phyloP scores from a whole-genome alignment of 35 echinoderm and acorn worm genomes.

The Apostichopus japonicus region DNA sequence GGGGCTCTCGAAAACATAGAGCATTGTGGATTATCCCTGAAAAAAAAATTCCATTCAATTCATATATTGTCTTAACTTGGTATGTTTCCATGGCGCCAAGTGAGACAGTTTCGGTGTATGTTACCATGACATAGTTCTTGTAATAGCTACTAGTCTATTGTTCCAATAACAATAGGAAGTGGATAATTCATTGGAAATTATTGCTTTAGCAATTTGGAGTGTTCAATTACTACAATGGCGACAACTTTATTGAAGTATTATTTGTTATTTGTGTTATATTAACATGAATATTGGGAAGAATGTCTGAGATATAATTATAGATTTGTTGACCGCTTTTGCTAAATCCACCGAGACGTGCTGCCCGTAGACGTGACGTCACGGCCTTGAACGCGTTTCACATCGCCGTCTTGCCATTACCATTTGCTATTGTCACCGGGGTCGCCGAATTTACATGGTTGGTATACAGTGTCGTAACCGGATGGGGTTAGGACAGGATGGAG shows the following conservation, averaged over 20 bases:
- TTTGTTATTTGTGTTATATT: not conserved
- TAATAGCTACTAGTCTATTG: not conserved
- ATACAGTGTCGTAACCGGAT: no score
- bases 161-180: not conserved
- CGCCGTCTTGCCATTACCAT: no score
- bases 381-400: no score
- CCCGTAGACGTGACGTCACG: no score
- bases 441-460: no score
- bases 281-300: no score
- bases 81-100: not conserved
- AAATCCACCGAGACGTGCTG: no score
- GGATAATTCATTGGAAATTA: not conserved
- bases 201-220: no score
- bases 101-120: conserved; percentile 8
- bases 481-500: no score
- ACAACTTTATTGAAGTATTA: conserved; percentile 1
- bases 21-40: not conserved
- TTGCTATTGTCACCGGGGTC: no score
- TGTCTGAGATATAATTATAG: no score
- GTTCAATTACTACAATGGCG: not conserved
- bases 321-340: no score
- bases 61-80: not conserved
- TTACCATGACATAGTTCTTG: not conserved
- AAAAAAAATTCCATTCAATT: not conserved
- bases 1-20: not conserved